Percentiles rank a stretch among this genome's conserved stretches.
phyloP scores from a whole-genome alignment of 2,797 vertebrate species.

The Alca torda region DNA sequence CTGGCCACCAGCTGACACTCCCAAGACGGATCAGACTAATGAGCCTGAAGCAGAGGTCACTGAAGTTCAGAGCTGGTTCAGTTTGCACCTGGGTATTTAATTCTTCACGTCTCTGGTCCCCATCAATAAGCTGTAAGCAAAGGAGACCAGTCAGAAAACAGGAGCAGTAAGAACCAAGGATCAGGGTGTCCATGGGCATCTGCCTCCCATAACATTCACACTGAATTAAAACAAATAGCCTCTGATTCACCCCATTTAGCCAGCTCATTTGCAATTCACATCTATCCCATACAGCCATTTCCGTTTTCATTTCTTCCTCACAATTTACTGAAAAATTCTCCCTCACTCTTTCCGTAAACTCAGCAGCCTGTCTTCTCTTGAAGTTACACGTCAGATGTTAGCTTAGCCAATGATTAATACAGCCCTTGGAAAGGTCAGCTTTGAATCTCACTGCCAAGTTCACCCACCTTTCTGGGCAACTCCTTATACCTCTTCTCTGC shows the following conservation, averaged over 20 bases:
- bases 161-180: not conserved
- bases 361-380: not conserved
- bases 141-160: not conserved
- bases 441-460: constrained; percentile 34
- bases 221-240: not conserved
- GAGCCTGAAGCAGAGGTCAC: constrained; percentile 27
- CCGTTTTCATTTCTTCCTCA: not conserved
- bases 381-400: constrained; percentile 24
- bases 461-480: not conserved
- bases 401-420: constrained; percentile 46
- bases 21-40: not conserved
- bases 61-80: constrained; percentile 21
- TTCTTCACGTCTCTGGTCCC: not conserved
- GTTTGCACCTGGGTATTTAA: constrained; percentile 39
- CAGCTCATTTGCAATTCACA: constrained; percentile 12
- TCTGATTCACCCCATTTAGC: not conserved
- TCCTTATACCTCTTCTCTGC: constrained; percentile 5
- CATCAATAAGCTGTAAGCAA: constrained; percentile 10
- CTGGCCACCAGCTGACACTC: not conserved
- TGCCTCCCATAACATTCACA: not conserved
- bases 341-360: constrained; percentile 28
- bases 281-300: constrained; percentile 3
- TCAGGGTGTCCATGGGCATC: not conserved
- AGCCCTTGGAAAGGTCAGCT: constrained; percentile 49
- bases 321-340: not conserved